Evolutionary conservation across 2,113 vertebrate genomes (phyloP).

Genomic region (Hyla sarda): DNA sequence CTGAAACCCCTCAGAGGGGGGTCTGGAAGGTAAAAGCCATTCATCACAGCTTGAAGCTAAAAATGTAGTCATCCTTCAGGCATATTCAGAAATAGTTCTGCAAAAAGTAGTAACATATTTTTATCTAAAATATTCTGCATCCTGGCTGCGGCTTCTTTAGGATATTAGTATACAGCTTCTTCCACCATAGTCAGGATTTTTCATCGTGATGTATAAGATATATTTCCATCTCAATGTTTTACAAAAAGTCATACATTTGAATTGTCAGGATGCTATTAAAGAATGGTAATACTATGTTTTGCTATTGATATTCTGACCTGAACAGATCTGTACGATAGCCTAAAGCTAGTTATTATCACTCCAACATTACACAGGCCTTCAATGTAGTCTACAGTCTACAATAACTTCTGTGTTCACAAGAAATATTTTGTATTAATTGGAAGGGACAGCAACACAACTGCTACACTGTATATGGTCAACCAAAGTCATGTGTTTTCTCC

Average conservation of each 20-base stretch:
- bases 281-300: neutral
- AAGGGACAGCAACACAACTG: neutral
- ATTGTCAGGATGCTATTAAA: neutral
- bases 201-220: neutral
- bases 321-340: neutral
- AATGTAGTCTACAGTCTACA: neutral
- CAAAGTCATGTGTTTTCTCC: no score
- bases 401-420: neutral
- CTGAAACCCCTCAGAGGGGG: conserved; percentile 22
- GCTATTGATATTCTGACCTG: neutral
- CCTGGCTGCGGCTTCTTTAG: neutral
- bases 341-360: neutral
- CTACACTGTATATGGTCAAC: no score
- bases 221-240: neutral
- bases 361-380: neutral
- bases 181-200: neutral
- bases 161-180: neutral
- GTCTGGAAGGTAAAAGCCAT: neutral
- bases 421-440: neutral
- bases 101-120: neutral
- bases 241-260: neutral
- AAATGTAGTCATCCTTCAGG: neutral
- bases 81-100: neutral
- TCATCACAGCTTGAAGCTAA: neutral
- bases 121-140: neutral